Conservation (phyloP, 2,797 vertebrate genomes). For the Echeneis naucrates region DNA sequence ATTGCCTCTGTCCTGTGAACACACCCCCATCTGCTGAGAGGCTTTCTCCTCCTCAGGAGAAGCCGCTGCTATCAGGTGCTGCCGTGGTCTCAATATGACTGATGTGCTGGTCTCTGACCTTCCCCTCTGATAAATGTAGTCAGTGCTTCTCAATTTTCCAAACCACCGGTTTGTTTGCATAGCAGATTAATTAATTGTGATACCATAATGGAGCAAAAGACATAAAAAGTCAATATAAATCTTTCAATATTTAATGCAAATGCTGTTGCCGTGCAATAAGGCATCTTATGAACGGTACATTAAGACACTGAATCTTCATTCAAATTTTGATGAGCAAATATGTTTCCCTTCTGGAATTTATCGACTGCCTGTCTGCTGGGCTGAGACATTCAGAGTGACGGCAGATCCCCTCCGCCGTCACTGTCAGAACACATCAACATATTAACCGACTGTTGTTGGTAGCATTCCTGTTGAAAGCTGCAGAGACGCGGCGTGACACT, state of each 20-base stretch:
- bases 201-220: slow-evolving; percentile 37
- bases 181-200: slow-evolving; percentile 39
- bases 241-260: slow-evolving; percentile 40
- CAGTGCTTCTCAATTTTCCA: slow-evolving; percentile 20
- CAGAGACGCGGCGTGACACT: slow-evolving; percentile 8
- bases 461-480: slow-evolving; percentile 9
- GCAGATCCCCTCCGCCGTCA: slow-evolving; percentile 43
- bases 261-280: slow-evolving; percentile 16
- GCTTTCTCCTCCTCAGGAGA: slow-evolving; percentile 55
- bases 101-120: slow-evolving; percentile 59
- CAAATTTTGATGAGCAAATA: neutral
- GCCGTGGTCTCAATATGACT: slow-evolving; percentile 63
- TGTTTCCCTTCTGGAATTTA: slow-evolving; percentile 28
- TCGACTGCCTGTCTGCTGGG: slow-evolving; percentile 24
- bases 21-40: slow-evolving; percentile 73
- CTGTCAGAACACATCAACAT: slow-evolving; percentile 64
- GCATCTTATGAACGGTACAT: slow-evolving; percentile 9
- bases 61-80: slow-evolving; percentile 39
- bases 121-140: slow-evolving; percentile 30
- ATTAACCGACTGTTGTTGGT: slow-evolving; percentile 30
- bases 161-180: slow-evolving; percentile 20
- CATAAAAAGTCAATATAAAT: slow-evolving; percentile 35
- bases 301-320: neutral
- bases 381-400: slow-evolving; percentile 57
- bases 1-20: slow-evolving; percentile 77